Conservation (phyloP, 2,113 vertebrate species). For the Cricetomys ansorgei region DNA sequence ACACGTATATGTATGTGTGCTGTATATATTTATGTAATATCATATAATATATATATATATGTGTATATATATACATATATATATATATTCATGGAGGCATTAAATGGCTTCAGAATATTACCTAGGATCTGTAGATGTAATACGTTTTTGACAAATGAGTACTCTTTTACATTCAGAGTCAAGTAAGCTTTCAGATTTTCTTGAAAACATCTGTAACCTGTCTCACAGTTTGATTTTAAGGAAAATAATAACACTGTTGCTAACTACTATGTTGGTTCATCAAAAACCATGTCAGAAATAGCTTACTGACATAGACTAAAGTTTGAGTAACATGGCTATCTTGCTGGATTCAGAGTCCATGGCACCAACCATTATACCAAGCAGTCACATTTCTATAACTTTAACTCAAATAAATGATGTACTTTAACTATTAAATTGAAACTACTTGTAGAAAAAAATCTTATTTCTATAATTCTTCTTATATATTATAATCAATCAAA, state of each 20-base stretch:
- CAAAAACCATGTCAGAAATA: background rate
- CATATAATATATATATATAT: background rate
- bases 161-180: background rate
- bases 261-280: background rate
- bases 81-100: background rate
- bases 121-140: background rate
- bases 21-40: background rate
- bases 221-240: background rate
- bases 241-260: background rate
- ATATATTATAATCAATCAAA: background rate
- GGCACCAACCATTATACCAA: background rate
- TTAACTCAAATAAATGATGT: background rate
- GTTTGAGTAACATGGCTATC: background rate
- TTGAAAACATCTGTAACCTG: background rate
- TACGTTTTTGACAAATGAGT: background rate
- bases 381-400: background rate
- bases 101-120: background rate
- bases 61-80: background rate
- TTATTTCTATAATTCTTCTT: background rate
- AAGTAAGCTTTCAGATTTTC: background rate
- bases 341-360: background rate
- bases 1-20: too few species aligned
- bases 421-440: background rate
- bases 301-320: background rate
- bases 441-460: background rate